Conservation (phyloP, 2,797 vertebrate genomes). For the Sphenopsis melanotis region DNA sequence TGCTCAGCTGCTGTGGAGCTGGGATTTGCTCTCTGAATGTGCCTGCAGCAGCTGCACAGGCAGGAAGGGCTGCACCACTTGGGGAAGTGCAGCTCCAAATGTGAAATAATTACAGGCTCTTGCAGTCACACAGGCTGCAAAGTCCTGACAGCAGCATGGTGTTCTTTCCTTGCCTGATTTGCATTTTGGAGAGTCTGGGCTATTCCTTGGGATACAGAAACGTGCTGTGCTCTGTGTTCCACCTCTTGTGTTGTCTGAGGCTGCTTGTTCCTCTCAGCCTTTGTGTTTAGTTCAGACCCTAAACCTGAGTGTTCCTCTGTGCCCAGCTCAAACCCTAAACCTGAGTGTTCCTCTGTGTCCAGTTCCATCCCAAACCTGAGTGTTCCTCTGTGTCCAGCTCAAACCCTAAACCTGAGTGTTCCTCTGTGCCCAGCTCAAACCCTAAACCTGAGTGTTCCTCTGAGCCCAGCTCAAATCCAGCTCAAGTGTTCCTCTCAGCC, state of each 20-base stretch:
- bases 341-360: background rate
- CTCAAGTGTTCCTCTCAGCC: background rate
- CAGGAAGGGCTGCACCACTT: background rate
- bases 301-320: background rate
- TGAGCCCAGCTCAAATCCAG: too few relatives aligned
- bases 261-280: background rate
- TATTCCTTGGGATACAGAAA: background rate
- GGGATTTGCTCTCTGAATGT: background rate
- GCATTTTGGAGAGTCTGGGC: background rate
- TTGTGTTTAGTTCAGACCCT: background rate
- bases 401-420: background rate
- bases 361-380: background rate
- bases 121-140: background rate
- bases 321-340: background rate
- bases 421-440: background rate
- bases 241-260: rapidly evolving
- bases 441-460: background rate
- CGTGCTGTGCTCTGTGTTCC: background rate
- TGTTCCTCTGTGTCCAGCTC: background rate
- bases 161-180: background rate
- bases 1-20: background rate
- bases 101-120: background rate
- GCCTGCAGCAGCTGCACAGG: background rate
- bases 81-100: background rate
- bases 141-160: background rate